Conservation (phyloP, 2,797 vertebrate species). For the Xenentodon cancila region DNA sequence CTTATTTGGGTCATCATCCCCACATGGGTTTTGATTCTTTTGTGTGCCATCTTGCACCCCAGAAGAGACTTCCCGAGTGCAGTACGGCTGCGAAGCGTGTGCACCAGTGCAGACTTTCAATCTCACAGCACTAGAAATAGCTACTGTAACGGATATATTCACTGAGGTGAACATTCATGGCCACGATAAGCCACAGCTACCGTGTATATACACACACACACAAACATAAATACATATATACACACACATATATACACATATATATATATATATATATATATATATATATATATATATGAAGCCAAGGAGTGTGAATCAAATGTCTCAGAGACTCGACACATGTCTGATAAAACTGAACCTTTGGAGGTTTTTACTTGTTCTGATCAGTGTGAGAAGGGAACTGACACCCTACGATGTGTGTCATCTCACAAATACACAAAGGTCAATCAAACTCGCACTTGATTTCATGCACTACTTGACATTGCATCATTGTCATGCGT, state of each 20-base stretch:
- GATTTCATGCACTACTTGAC: too few species aligned
- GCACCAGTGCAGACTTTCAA: slow-evolving; percentile 51
- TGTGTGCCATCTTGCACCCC: slow-evolving; percentile 6
- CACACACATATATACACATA: too few species aligned
- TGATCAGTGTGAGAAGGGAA: slow-evolving; percentile 1
- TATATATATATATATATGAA: too few species aligned
- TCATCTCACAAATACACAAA: slow-evolving; percentile 8
- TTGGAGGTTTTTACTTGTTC: slow-evolving; percentile 11
- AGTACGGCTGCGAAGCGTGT: slow-evolving; percentile 31
- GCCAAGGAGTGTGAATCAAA: slow-evolving; percentile 15
- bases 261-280: too few species aligned
- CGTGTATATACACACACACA: too few species aligned
- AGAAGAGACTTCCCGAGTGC: slow-evolving; percentile 33
- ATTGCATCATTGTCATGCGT: too few species aligned
- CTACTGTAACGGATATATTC: slow-evolving; percentile 53
- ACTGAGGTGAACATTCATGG: slow-evolving; percentile 45
- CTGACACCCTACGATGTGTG: neutral
- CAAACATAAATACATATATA: too few species aligned
- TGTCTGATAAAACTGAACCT: slow-evolving; percentile 26
- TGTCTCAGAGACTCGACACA: slow-evolving; percentile 4
- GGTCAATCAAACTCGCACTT: neutral
- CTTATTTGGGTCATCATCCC: slow-evolving; percentile 56
- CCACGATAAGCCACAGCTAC: slow-evolving; percentile 39
- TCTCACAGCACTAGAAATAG: slow-evolving; percentile 51
- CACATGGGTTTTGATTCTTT: slow-evolving; percentile 13